Evolutionary conservation across 2,888 invertebrate genomes (phyloP), one percentile per base, ranked within the genome.

Genomic region (Serripes groenlandicus): DNA sequence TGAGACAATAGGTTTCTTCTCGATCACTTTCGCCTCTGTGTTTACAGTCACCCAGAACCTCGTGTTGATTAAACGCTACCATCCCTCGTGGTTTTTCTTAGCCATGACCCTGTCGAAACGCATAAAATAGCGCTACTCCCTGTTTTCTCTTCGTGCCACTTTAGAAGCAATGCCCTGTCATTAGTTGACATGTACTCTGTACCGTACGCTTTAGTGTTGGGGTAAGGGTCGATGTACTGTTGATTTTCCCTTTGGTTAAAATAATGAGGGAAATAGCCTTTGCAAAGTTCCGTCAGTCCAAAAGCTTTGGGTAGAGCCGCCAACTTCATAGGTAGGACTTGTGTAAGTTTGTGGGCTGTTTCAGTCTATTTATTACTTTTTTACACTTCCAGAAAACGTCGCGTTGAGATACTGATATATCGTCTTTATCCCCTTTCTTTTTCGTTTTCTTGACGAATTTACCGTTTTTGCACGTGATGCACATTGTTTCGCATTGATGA

Each of bases 221-320:
- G 88, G 52, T 80, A 83, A 0, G 69, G 72, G 21, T 79, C 83
- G 7, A 75, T 54, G 68, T 85, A 86, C 1, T 56, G 62, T 52
- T 80, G 76, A 49, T 88, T 86, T 35, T 88, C 82, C 15, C 49
- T 21, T 2, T 37, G 80, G 62, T 86, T 85, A 34, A 83, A 86
- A 15, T 75, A 81, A 62, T 84, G 83, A n/a, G n/a, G n/a, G n/a
- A n/a, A n/a, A n/a, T n/a, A n/a, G n/a, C n/a, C n/a, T n/a, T n/a
- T n/a, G n/a, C 56, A 56, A 35, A 87, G 58, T 71, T 85, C 85
- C n/a, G 26, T 42, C 54, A 85, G 70, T 42, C 79, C 78, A 64
- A 87, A 85, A 0, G 78, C 60, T 64, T 83, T 74, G 15, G 86
- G 83, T 28, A 86, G 32, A n/a, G 77, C 78, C 15, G 78, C 7